Percentiles rank a stretch among this genome's conserved stretches.
Conservation (phyloP, 2,113 vertebrate species). For the Gorilla gorilla region DNA sequence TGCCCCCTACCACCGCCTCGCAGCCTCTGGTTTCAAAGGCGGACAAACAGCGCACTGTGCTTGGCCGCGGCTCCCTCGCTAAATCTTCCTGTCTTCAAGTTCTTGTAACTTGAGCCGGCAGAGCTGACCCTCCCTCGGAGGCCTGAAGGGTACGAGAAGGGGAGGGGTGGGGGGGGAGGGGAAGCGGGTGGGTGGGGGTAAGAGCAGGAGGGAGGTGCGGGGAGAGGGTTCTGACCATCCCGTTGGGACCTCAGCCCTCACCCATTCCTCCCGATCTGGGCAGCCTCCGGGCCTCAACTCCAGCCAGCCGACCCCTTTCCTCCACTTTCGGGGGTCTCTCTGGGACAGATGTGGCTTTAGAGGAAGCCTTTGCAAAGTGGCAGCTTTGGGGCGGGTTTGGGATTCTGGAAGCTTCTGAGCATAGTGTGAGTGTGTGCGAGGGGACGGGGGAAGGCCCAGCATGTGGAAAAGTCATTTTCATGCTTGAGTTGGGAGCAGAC, state of each 20-base stretch:
- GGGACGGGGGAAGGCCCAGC: background rate
- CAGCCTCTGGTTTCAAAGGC: slow-evolving; percentile 88
- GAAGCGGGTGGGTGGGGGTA: rapidly evolving
- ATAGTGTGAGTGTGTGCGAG: background rate
- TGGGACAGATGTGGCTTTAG: background rate
- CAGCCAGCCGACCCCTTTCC: background rate
- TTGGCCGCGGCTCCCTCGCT: slow-evolving; percentile 83
- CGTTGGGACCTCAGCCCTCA: background rate
- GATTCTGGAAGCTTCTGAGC: slow-evolving; percentile 25
- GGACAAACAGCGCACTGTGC: slow-evolving; percentile 85
- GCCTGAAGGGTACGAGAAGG: slow-evolving; percentile 53
- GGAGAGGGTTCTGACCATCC: background rate
- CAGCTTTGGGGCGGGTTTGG: background rate
- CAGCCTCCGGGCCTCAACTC: background rate
- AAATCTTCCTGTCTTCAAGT: slow-evolving; percentile 89
- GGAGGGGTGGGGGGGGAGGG: background rate
- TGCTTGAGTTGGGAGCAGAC: background rate
- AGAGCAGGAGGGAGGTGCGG: rapidly evolving
- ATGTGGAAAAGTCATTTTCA: slow-evolving; percentile 54
- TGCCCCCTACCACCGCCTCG: slow-evolving; percentile 64
- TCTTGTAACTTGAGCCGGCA: slow-evolving; percentile 83
- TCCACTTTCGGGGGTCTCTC: background rate
- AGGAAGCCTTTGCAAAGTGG: background rate
- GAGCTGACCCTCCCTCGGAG: slow-evolving; percentile 80
- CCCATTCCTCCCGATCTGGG: background rate